These are phyloP conservation scores for Madoqua kirkii DNA, from an alignment of 2,113 vertebrate genomes.

Conservation along the genomic window DNA sequence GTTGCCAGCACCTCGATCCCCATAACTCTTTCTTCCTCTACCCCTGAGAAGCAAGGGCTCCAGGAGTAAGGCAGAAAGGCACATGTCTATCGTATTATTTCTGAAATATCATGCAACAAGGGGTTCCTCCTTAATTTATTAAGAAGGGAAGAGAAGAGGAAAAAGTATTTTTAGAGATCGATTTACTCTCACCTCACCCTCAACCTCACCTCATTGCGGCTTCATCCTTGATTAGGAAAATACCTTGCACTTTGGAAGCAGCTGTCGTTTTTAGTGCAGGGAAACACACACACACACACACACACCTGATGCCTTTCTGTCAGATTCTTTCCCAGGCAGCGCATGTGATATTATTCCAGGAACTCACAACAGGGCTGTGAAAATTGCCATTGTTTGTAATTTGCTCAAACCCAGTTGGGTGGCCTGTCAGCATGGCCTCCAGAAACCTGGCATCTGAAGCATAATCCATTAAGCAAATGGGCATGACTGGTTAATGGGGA, in stretches of 20 bases:
- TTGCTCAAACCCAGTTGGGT: background rate
- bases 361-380: background rate
- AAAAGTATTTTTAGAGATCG: slow-evolving; percentile 28
- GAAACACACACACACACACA: background rate
- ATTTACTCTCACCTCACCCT: background rate
- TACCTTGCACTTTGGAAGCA: background rate
- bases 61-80: background rate
- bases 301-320: background rate
- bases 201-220: background rate
- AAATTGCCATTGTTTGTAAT: background rate
- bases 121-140: background rate
- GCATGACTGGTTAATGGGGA: background rate
- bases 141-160: slow-evolving; percentile 29
- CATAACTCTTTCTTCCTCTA: slow-evolving; percentile 39
- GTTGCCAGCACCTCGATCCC: slow-evolving; percentile 36
- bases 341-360: background rate
- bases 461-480: background rate
- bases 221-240: background rate
- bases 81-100: background rate
- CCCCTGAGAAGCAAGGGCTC: background rate
- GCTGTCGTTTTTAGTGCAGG: background rate
- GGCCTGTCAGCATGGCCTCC: background rate
- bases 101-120: background rate
- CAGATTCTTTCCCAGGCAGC: background rate
- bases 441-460: background rate